Evolutionary conservation across 2,797 vertebrate species (phyloP).

Genomic region (Danio choprae): DNA sequence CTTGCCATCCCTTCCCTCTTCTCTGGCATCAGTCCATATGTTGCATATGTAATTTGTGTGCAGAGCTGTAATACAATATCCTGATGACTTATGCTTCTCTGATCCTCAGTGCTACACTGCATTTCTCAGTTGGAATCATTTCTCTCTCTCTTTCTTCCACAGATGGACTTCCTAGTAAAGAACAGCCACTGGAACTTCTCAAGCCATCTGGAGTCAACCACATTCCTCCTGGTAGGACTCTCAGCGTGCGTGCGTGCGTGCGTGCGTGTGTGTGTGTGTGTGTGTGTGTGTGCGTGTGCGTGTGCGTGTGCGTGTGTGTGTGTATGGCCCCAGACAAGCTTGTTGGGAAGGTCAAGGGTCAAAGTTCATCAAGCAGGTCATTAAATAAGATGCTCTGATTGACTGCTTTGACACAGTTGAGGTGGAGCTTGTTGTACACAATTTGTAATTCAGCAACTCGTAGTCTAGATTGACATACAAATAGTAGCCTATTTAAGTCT

Average conservation of each 20-base stretch:
- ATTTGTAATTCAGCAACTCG: no score
- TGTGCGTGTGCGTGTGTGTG: neutral
- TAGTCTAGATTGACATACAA: no score
- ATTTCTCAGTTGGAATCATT: slow-evolving; percentile 51
- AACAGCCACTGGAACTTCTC: slow-evolving; percentile 89
- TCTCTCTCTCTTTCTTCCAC: slow-evolving; percentile 64
- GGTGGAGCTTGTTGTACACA: neutral
- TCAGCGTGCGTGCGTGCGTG: neutral
- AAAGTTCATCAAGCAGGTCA: neutral
- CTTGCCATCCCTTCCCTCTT: neutral
- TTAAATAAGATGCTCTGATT: slow-evolving; percentile 12
- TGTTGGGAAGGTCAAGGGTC: neutral
- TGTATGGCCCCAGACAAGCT: neutral
- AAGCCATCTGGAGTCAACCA: slow-evolving; percentile 86
- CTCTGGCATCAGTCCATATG: neutral
- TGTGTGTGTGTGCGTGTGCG: neutral
- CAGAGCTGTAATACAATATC: slow-evolving; percentile 18
- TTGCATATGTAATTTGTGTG: slow-evolving; percentile 21
- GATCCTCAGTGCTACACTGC: neutral
- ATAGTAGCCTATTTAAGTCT: no score
- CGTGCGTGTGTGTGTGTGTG: neutral
- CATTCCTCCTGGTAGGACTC: slow-evolving; percentile 85
- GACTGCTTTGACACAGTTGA: neutral
- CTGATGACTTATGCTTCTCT: slow-evolving; percentile 10
- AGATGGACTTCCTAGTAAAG: slow-evolving; percentile 89